These are phyloP conservation scores for Chalcis sispes DNA, from an alignment of 2,888 invertebrate species.

Conservation along the genomic window DNA sequence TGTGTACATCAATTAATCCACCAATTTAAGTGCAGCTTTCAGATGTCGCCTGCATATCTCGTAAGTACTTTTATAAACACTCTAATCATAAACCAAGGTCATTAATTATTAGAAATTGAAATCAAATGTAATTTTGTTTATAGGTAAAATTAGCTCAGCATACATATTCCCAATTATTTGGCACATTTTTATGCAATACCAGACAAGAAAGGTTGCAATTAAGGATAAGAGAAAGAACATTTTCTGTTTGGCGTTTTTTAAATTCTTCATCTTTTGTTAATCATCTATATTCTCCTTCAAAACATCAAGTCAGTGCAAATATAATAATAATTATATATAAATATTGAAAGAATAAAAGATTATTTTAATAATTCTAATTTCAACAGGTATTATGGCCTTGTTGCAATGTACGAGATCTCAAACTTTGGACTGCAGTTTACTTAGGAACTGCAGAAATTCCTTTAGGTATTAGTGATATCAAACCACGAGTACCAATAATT, in stretches of 20 bases:
- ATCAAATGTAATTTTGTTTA: conserved; percentile 57
- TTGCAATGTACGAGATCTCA: conserved; percentile 88
- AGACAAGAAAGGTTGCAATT: conserved; percentile 83
- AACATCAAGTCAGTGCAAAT: conserved; percentile 76
- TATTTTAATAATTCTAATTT: neutral
- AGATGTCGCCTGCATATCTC: conserved; percentile 95
- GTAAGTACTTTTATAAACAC: conserved; percentile 79
- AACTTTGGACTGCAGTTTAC: conserved; percentile 91
- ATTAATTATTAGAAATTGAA: conserved; percentile 21
- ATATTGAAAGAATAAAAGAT: neutral
- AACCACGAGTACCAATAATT: conserved; percentile 70
- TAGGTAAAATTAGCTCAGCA: conserved; percentile 97
- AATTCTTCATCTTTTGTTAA: conserved; percentile 88
- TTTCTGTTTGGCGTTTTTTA: conserved; percentile 93
- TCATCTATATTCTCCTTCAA: conserved; percentile 84
- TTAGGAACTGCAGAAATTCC: conserved; percentile 79
- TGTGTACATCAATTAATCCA: conserved; percentile 93
- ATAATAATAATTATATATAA: neutral
- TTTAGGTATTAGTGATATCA: conserved; percentile 74
- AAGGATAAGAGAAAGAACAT: conserved; percentile 83
- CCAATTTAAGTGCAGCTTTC: conserved; percentile 95
- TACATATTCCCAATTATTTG: conserved; percentile 96
- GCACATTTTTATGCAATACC: conserved; percentile 96
- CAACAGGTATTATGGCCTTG: conserved; percentile 90
- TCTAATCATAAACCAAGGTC: neutral